Base-by-base conservation (phyloP, 2,888 invertebrate species). In the Agrotis ipsilon region DNA sequence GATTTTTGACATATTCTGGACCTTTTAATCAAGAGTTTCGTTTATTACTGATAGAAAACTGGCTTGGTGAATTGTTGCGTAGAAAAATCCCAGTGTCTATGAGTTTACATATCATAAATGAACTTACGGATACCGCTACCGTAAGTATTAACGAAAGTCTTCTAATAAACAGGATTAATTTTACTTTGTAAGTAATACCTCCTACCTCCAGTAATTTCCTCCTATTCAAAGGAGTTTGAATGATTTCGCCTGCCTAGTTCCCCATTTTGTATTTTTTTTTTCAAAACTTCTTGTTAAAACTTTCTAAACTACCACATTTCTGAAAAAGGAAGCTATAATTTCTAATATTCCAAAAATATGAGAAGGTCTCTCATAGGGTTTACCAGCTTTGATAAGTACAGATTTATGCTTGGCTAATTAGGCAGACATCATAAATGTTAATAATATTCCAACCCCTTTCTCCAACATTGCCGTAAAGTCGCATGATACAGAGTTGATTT, bases 21-120 rank as follows among this genome's bases (percentile, higher is more conserved):
- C 98, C 99, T 0, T 99, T 99, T 89, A 99, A 99, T 94, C 99
- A 99, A 94, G 98, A 98, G 90, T 99, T 97, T 92, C 96, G 99
- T 52, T 91, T 87, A 14, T 88, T 97, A 6, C 94, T 98, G 84
- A 97, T 97, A 83, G 96, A 92, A 68, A 96, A 94, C 61, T 98
- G 98, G 98, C 94, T 97, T 19, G 96, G 97, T 57, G 97, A 97
- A 84, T 94, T 99, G 78, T 89, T 97, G 2, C 94, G 92, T 52
- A 96, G 97, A 66, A 97, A 97, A 90, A 98, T 99, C 88, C 99
- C 99, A 0, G 97, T 98, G 43, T 98, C 98, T 1, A 95, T 97
- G 86, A 97, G 97, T 86, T 93, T 99, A 70, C 98, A 97, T 90
- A 96, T 98, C 19, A 97, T 98, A 7, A 97, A 97, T 0, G 97